Percentiles rank a stretch among this genome's conserved stretches.
phyloP scores from a whole-genome alignment of 2,113 vertebrate genomes.

The Phocoena sinus region DNA sequence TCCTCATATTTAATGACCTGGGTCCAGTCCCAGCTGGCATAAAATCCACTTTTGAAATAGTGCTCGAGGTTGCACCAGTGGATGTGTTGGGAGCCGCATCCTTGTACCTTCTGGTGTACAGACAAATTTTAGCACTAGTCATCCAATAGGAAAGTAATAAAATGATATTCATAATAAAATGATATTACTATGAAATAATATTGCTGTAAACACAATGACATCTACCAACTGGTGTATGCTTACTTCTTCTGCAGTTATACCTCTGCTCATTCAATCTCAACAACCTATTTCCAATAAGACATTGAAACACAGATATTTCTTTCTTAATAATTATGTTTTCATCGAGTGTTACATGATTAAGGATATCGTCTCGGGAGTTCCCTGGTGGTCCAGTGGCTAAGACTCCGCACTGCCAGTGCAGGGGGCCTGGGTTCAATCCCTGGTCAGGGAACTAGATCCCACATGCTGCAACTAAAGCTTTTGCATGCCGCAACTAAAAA shows the following conservation, averaged over 20 bases:
- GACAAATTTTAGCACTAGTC: neutral
- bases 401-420: rapidly evolving
- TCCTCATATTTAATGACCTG: neutral
- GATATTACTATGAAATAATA: too few species aligned
- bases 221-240: neutral
- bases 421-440: too few species aligned
- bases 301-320: neutral
- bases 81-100: neutral
- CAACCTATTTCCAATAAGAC: neutral
- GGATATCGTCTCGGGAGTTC: neutral
- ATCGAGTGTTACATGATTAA: neutral
- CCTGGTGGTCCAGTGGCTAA: too few species aligned
- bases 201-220: too few species aligned
- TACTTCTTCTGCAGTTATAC: neutral
- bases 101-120: neutral
- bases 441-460: too few species aligned
- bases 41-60: neutral
- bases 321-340: neutral
- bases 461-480: too few species aligned
- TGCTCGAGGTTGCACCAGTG: neutral
- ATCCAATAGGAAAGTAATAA: neutral
- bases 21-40: neutral
- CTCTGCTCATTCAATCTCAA: neutral
- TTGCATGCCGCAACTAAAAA: rapidly evolving
- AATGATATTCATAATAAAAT: neutral